These are phyloP conservation scores for Albula goreensis DNA, from an alignment of 2,113 vertebrate species.

Conservation along the genomic window DNA sequence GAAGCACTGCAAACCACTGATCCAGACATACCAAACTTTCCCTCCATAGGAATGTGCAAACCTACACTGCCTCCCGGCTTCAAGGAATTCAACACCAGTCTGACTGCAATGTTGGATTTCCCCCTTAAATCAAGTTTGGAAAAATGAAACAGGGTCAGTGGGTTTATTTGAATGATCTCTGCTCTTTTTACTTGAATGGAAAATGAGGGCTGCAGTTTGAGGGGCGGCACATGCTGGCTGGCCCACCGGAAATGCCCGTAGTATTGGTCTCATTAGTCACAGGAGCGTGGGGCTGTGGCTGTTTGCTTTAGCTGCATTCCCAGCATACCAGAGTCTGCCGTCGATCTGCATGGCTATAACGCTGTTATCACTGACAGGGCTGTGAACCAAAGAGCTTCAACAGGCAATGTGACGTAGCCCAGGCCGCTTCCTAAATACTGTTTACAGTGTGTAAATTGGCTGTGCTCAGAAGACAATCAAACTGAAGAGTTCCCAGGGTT, in stretches of 20 bases:
- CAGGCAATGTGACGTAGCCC: too few relatives aligned
- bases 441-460: too few relatives aligned
- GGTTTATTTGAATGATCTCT: background rate
- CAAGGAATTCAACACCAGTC: background rate
- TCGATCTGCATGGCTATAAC: too few relatives aligned
- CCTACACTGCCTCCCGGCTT: background rate
- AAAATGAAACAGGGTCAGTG: background rate
- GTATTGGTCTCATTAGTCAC: slow-evolving; percentile 62
- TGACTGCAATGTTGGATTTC: background rate
- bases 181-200: too few relatives aligned
- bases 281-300: slow-evolving; percentile 53
- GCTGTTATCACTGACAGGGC: too few relatives aligned
- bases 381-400: too few relatives aligned
- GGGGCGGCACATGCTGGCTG: slow-evolving; percentile 21
- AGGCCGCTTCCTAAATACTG: too few relatives aligned
- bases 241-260: slow-evolving; percentile 43
- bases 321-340: slow-evolving; percentile 59
- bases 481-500: too few relatives aligned
- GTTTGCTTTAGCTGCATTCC: slow-evolving; percentile 75
- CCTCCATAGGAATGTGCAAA: background rate
- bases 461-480: too few relatives aligned
- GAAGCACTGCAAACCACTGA: too few relatives aligned
- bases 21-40: background rate
- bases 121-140: too few relatives aligned
- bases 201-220: slow-evolving; percentile 24